Evolutionary conservation across 2,113 vertebrate genomes (phyloP).

Genomic region (Rynchops niger): DNA sequence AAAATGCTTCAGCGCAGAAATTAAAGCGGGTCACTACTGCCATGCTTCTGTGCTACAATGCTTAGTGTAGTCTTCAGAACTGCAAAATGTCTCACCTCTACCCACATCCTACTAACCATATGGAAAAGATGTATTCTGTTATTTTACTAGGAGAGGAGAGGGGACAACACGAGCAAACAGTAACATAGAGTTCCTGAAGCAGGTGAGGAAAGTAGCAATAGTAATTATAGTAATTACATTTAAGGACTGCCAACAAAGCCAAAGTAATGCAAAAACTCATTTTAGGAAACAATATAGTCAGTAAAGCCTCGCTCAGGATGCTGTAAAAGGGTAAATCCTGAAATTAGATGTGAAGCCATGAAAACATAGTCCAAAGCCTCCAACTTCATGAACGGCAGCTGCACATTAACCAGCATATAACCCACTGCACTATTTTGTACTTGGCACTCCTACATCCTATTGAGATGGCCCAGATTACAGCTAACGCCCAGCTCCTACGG

Average conservation of each 20-base stretch:
- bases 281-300: not conserved
- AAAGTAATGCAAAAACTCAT: not conserved
- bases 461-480: not conserved
- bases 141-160: not conserved
- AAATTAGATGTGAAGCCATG: not conserved
- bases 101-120: not conserved
- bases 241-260: not conserved
- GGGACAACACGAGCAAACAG: not conserved
- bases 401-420: not conserved
- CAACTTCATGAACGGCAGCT: not conserved
- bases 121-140: not conserved
- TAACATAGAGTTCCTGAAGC: not conserved
- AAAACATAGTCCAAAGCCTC: not conserved
- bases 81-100: not conserved
- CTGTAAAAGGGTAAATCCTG: not conserved
- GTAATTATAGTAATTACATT: not conserved
- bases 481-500: too few species aligned
- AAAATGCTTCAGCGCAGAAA: not conserved
- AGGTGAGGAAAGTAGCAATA: not conserved
- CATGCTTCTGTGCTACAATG: not conserved
- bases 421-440: accelerated
- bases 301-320: not conserved
- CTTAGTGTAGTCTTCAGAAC: not conserved
- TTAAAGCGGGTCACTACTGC: not conserved
- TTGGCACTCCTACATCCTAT: not conserved